phyloP scores from a whole-genome alignment of 1,140 invertebrate genomes.

The Drosophila seguyi region DNA sequence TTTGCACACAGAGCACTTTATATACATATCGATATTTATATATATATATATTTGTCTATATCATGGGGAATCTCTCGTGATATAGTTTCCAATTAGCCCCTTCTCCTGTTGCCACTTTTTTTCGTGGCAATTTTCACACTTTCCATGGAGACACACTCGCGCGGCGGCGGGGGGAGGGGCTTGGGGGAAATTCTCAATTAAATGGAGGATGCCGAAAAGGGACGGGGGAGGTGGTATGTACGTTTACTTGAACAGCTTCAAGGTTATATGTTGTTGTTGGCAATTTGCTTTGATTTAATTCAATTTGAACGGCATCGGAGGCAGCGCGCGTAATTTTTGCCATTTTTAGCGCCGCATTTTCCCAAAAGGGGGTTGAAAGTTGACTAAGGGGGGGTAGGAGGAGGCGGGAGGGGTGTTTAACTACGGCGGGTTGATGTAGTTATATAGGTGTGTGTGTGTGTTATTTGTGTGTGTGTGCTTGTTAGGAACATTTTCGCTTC shows the following conservation, averaged over 20 bases:
- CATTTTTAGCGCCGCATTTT: conserved; percentile 38
- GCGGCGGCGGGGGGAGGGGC: not conserved
- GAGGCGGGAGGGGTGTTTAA: too few relatives aligned
- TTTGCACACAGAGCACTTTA: not conserved
- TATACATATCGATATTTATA: not conserved
- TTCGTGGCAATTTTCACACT: conserved; percentile 23
- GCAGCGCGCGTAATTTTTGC: conserved; percentile 32
- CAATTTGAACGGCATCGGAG: conserved; percentile 66
- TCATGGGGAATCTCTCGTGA: conserved; percentile 15
- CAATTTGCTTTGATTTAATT: conserved; percentile 83
- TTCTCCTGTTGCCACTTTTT: conserved; percentile 9
- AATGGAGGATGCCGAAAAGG: conserved; percentile 5
- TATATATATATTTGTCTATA: conserved; percentile 9
- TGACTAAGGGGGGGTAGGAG: conserved; percentile 1
- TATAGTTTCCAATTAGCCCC: conserved; percentile 30
- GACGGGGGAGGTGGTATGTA: not conserved
- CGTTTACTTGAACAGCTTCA: conserved; percentile 28
- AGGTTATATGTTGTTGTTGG: conserved; percentile 66
- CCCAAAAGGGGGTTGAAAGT: conserved; percentile 9
- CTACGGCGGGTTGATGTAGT: not conserved
- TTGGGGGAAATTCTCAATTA: conserved; percentile 27
- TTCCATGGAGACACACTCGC: conserved; percentile 10
- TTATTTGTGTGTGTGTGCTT: not conserved
- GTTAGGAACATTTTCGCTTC: conserved; percentile 33
- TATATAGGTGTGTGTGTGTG: not conserved